These are phyloP conservation scores for Antennarius maculatus DNA, from an alignment of 2,797 vertebrate species.

Conservation along the genomic window DNA sequence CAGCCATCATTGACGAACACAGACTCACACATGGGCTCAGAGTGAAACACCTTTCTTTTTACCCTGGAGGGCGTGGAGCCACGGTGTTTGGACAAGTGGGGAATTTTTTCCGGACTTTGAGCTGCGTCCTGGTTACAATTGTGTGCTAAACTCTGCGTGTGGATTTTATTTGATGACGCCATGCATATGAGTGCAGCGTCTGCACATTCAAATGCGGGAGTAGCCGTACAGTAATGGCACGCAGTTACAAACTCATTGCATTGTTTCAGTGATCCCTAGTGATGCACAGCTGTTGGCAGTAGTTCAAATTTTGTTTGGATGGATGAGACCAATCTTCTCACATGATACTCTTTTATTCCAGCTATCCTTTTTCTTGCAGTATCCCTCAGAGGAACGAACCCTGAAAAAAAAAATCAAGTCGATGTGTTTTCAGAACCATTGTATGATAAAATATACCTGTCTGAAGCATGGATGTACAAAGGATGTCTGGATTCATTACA, in stretches of 20 bases:
- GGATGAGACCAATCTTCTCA: not conserved
- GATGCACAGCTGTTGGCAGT: not conserved
- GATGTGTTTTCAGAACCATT: too few relatives aligned
- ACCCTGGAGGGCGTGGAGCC: conserved; percentile 26
- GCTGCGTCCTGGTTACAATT: conserved; percentile 1
- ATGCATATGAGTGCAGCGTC: not conserved
- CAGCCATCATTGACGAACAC: conserved; percentile 28
- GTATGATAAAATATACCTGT: too few relatives aligned
- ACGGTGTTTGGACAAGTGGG: conserved; percentile 19
- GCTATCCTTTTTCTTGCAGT: not conserved
- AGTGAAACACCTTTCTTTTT: conserved; percentile 29
- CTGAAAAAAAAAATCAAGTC: too few relatives aligned
- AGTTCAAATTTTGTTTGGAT: not conserved
- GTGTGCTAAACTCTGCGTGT: conserved; percentile 1
- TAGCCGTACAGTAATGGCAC: not conserved
- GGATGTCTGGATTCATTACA: too few relatives aligned
- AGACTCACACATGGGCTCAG: conserved; percentile 25
- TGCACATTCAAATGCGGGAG: too few relatives aligned
- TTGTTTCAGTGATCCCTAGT: not conserved
- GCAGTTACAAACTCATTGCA: not conserved
- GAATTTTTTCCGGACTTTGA: conserved; percentile 24
- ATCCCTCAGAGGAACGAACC: not conserved
- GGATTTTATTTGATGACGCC: conserved; percentile 10
- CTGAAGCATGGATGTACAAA: too few relatives aligned
- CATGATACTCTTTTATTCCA: not conserved